A percentile compares a stretch with the other conserved stretches of the same genome.
phyloP scores from a whole-genome alignment of 2,113 vertebrate species.

The Willisornis vidua region DNA sequence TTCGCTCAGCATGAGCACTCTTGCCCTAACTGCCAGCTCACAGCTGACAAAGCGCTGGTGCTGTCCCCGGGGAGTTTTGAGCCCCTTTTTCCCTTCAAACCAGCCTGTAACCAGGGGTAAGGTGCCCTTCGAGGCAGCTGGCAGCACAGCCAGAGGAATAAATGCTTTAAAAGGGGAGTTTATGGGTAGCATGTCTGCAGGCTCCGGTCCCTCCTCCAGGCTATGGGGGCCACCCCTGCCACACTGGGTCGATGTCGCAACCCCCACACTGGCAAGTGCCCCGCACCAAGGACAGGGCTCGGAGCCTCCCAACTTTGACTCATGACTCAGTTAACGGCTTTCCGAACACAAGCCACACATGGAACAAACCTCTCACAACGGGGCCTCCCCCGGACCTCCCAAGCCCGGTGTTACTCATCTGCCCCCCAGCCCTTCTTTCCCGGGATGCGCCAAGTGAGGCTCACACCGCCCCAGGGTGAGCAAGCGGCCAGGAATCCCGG shows the following conservation, averaged over 20 bases:
- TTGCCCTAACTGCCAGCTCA: not conserved
- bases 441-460: not conserved
- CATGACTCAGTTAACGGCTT: conserved; percentile 48
- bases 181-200: accelerated
- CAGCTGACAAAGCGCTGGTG: not conserved
- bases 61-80: not conserved
- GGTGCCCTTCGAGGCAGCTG: not conserved
- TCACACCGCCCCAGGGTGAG: not conserved
- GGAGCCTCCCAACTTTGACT: conserved; percentile 33
- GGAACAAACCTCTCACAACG: conserved; percentile 30
- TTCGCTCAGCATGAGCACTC: not conserved
- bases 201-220: accelerated
- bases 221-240: not conserved
- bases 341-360: not conserved
- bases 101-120: accelerated
- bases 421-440: not conserved
- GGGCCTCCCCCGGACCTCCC: not conserved
- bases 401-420: not conserved
- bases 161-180: not conserved
- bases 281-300: not conserved
- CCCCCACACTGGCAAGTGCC: not conserved
- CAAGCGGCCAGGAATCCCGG: conserved; percentile 25
- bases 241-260: accelerated
- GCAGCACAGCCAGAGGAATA: not conserved
- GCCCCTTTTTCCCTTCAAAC: not conserved